These are phyloP conservation scores for Saturnia japonica DNA, from an alignment of 2,888 invertebrate species.

Conservation along the genomic window DNA sequence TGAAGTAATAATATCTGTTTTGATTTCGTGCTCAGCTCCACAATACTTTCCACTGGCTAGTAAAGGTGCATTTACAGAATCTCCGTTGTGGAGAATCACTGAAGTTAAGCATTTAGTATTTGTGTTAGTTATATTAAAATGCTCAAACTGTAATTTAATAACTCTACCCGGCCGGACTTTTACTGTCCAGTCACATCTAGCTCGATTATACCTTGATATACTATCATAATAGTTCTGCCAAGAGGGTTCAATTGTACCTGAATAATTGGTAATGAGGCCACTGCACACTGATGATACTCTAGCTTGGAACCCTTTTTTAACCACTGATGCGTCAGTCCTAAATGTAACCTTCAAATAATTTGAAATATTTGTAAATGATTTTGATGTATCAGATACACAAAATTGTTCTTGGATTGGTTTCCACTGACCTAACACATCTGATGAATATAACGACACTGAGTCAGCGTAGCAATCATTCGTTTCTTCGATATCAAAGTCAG, in stretches of 20 bases:
- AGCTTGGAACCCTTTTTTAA: slow-evolving; percentile 86
- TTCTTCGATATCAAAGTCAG: slow-evolving; percentile 83
- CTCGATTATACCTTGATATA: slow-evolving; percentile 11
- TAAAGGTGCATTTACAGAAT: slow-evolving; percentile 85
- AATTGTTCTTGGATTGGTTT: slow-evolving; percentile 70
- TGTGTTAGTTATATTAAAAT: slow-evolving; percentile 81
- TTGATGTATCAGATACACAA: slow-evolving; percentile 75
- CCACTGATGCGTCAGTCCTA: slow-evolving; percentile 82
- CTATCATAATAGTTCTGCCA: slow-evolving; percentile 39
- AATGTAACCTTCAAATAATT: slow-evolving; percentile 86
- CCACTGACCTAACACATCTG: slow-evolving; percentile 78
- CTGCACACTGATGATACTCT: slow-evolving; percentile 85
- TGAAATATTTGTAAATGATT: slow-evolving; percentile 51
- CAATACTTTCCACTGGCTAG: slow-evolving; percentile 89
- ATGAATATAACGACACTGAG: slow-evolving; percentile 83
- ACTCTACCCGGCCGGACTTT: slow-evolving; percentile 87
- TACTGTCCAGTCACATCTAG: slow-evolving; percentile 87
- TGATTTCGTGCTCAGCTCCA: slow-evolving; percentile 66
- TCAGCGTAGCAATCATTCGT: slow-evolving; percentile 82
- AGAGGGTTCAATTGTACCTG: slow-evolving; percentile 76
- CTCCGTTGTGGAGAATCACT: slow-evolving; percentile 88
- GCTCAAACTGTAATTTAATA: slow-evolving; percentile 84
- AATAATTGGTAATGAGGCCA: slow-evolving; percentile 80
- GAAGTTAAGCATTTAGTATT: slow-evolving; percentile 53
- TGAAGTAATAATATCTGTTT: slow-evolving; percentile 78